A percentile compares a stretch with the other conserved stretches of the same genome.
Evolutionary conservation across 2,113 vertebrate genomes (phyloP).

Genomic region (Loxodonta africana): DNA sequence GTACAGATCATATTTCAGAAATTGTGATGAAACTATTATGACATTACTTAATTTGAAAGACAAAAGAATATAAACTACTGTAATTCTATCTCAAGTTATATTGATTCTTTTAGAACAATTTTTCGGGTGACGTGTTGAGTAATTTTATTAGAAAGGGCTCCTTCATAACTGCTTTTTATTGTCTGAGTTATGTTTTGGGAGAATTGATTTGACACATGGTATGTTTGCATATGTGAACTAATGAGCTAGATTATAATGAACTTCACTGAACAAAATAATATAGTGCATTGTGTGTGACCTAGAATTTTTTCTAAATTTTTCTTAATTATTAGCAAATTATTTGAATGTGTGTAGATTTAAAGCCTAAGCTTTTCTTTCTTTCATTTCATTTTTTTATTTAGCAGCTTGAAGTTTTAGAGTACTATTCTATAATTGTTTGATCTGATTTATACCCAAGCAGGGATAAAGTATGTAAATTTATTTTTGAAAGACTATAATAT

Average conservation of each 20-base stretch:
- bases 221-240: background rate
- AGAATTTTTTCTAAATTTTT: background rate
- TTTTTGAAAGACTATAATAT: background rate
- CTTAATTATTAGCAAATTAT: background rate
- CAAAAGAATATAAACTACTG: background rate
- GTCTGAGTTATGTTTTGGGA: background rate
- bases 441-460: background rate
- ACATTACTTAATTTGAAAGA: constrained; percentile 9
- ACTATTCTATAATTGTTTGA: background rate
- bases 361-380: background rate
- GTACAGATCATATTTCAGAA: constrained; percentile 41
- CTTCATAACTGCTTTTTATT: background rate
- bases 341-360: background rate
- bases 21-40: background rate
- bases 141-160: background rate
- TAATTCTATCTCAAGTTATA: background rate
- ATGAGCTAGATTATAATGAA: constrained; percentile 12
- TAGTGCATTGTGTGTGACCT: background rate
- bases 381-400: background rate
- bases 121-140: background rate
- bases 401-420: background rate
- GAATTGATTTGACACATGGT: background rate
- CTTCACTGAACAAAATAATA: constrained; percentile 34
- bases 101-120: background rate
- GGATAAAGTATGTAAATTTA: background rate